phyloP scores from a whole-genome alignment of 1,140 invertebrate species.

The Artemia franciscana region DNA sequence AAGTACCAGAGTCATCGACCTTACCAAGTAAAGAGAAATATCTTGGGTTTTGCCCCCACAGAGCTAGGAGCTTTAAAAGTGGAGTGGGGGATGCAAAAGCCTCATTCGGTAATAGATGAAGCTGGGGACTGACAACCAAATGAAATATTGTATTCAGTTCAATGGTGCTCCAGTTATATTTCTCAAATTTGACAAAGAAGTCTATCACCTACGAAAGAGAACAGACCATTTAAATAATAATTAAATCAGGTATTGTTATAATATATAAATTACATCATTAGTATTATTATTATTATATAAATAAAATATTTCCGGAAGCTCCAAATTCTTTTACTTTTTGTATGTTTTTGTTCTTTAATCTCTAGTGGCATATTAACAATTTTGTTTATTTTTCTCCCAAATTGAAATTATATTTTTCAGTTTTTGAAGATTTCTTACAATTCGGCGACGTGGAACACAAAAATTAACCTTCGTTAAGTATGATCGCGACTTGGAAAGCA shows the following conservation, averaged over 20 bases:
- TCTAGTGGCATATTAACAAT: too few relatives aligned
- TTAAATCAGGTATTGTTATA: background rate
- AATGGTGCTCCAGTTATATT: slow-evolving; percentile 38
- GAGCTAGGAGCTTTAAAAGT: slow-evolving; percentile 45
- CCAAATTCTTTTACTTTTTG: too few relatives aligned
- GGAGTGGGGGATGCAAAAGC: slow-evolving; percentile 59
- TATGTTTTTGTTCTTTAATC: too few relatives aligned
- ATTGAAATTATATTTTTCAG: too few relatives aligned
- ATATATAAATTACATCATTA: too few relatives aligned
- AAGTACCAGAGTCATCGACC: slow-evolving; percentile 22
- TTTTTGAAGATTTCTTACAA: too few relatives aligned
- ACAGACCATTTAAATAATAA: slow-evolving; percentile 1
- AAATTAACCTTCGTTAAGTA: too few relatives aligned
- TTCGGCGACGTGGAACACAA: too few relatives aligned
- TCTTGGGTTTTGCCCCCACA: slow-evolving; percentile 49
- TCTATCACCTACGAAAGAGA: slow-evolving; percentile 19
- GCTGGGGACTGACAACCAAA: slow-evolving; percentile 51
- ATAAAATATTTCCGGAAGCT: too few relatives aligned
- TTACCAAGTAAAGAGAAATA: slow-evolving; percentile 46
- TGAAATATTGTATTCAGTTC: slow-evolving; percentile 53
- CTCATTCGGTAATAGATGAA: slow-evolving; percentile 48
- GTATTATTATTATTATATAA: too few relatives aligned
- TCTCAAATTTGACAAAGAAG: slow-evolving; percentile 55
- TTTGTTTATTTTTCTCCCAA: too few relatives aligned
- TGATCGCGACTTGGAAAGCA: too few relatives aligned